Percentiles rank a stretch among this genome's conserved stretches.
phyloP scores from a whole-genome alignment of 2,113 vertebrate genomes.

The Azemiops feae region DNA sequence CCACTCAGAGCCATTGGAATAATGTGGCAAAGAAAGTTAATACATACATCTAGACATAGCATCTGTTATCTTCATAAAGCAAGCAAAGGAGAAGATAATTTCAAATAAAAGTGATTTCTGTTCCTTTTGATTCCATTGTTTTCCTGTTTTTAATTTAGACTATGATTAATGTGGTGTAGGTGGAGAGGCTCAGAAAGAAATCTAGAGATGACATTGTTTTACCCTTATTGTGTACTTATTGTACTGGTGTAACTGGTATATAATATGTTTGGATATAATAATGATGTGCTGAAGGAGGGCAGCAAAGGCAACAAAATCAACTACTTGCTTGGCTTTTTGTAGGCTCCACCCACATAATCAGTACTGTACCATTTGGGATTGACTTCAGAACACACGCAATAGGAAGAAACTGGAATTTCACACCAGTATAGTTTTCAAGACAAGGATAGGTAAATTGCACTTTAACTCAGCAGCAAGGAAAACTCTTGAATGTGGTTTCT shows the following conservation, averaged over 20 bases:
- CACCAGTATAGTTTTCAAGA: background rate
- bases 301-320: background rate
- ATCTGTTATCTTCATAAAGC: background rate
- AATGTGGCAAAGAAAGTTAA: background rate
- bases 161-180: background rate
- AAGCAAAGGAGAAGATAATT: background rate
- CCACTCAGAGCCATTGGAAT: background rate
- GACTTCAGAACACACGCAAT: background rate
- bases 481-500: background rate
- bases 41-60: background rate
- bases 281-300: background rate
- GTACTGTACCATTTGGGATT: background rate
- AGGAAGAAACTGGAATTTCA: background rate
- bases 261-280: background rate
- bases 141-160: background rate
- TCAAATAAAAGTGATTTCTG: background rate
- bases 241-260: background rate
- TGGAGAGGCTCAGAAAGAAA: background rate
- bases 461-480: background rate
- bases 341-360: background rate
- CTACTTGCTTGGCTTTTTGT: background rate
- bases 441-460: background rate
- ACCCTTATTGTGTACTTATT: background rate
- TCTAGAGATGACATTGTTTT: background rate
- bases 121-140: background rate